Conservation (phyloP, 2,113 vertebrate species). For the Pungitius pungitius region DNA sequence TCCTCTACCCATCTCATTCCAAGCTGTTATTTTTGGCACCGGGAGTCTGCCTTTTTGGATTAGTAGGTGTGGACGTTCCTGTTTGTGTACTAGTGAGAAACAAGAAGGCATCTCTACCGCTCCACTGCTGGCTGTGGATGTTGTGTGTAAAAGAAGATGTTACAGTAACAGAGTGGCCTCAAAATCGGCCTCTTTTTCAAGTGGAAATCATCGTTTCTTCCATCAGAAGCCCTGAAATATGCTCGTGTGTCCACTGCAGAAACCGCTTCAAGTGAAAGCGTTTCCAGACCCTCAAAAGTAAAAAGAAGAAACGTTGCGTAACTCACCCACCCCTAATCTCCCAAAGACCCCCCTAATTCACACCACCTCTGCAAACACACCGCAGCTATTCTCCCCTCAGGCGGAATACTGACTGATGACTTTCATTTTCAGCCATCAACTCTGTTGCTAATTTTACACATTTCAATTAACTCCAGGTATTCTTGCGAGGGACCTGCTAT, state of each 20-base stretch:
- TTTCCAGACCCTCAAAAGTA: background rate
- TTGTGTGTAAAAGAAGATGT: conserved; percentile 24
- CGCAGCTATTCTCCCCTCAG: conserved; percentile 30
- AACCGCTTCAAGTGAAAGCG: background rate
- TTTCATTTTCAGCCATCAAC: conserved; percentile 70
- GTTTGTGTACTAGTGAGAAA: conserved; percentile 38
- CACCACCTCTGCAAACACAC: conserved; percentile 26
- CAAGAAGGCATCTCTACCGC: conserved; percentile 22
- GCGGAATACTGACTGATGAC: conserved; percentile 71
- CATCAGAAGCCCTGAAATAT: conserved; percentile 46
- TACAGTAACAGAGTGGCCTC: conserved; percentile 23
- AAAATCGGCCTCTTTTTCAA: conserved; percentile 32
- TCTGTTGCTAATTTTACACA: conserved; percentile 70
- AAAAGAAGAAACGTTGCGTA: conserved; percentile 9
- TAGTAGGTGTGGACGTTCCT: conserved; percentile 72
- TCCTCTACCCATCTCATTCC: conserved; percentile 79
- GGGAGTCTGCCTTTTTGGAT: conserved; percentile 76
- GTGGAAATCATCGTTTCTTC: conserved; percentile 56
- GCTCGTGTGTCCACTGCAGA: conserved; percentile 11
- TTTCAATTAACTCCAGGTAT: conserved; percentile 69
- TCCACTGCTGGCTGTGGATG: conserved; percentile 14
- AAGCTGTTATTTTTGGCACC: conserved; percentile 81
- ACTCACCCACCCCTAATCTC: conserved; percentile 1
- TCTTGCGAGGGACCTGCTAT: conserved; percentile 39
- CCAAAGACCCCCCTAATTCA: conserved; percentile 24